phyloP scores from a whole-genome alignment of 2,797 vertebrate genomes.

The Hypotaenidia okinawae region DNA sequence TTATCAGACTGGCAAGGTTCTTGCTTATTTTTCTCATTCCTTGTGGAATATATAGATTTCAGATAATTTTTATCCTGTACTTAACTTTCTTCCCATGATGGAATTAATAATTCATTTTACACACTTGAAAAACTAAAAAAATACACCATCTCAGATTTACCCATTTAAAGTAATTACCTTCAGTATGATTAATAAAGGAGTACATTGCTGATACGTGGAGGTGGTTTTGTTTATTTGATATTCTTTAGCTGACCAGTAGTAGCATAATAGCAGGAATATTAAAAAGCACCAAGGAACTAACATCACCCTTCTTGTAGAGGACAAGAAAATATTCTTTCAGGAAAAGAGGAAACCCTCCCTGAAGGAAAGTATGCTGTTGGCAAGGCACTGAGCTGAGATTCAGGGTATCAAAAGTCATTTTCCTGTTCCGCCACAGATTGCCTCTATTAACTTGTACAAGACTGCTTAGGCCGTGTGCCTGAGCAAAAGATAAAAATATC shows the following conservation, averaged over 20 bases:
- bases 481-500: conserved; percentile 30
- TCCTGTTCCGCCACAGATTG: neutral
- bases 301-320: neutral
- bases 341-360: neutral
- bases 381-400: conserved; percentile 8
- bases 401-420: conserved; percentile 20
- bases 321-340: neutral
- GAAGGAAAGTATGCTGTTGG: neutral
- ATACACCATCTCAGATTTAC: neutral
- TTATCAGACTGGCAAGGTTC: conserved; percentile 9
- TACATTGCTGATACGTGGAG: neutral
- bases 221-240: conserved; percentile 12
- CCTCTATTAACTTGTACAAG: neutral
- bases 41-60: conserved; percentile 30
- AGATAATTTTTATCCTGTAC: neutral
- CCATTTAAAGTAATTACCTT: conserved; percentile 14
- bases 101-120: neutral
- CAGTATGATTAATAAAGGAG: conserved; percentile 11
- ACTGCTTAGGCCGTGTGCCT: neutral
- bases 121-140: neutral
- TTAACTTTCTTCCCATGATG: neutral
- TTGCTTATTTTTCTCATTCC: conserved; percentile 29
- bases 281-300: neutral
- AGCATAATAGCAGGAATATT: conserved; percentile 13
- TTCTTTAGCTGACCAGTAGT: conserved; percentile 13